phyloP scores from a whole-genome alignment of 2,797 vertebrate genomes.

The Thripadectes ignobilis region DNA sequence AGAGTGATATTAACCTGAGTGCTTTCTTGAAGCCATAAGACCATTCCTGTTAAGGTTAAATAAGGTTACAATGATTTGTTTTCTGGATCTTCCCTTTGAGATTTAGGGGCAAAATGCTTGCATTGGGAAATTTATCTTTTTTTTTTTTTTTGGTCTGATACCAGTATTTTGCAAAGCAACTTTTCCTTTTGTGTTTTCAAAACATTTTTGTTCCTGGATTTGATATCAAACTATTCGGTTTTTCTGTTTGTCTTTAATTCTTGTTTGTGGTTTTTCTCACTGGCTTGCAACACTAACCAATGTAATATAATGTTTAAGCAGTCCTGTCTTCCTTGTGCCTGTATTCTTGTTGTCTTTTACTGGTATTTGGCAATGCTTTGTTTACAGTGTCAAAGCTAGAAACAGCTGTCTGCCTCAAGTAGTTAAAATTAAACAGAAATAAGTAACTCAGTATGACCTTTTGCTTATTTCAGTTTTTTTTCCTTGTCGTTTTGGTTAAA shows the following conservation, averaged over 20 bases:
- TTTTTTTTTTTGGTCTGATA: neutral
- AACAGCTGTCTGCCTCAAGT: neutral
- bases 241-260: neutral
- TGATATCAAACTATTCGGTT: neutral
- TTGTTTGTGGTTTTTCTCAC: neutral
- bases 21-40: neutral
- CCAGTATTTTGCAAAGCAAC: slow-evolving; percentile 21
- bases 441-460: neutral
- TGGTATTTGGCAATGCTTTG: neutral
- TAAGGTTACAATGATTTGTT: neutral
- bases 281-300: neutral
- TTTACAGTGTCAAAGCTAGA: neutral
- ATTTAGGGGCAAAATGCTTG: neutral
- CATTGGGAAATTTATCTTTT: neutral
- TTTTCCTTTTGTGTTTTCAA: slow-evolving; percentile 32
- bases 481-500: neutral
- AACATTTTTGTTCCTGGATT: neutral
- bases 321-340: neutral
- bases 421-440: slow-evolving; percentile 17
- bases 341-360: neutral
- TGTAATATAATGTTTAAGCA: neutral
- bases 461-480: neutral
- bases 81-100: neutral
- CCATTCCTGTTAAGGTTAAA: neutral
- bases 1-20: neutral